Conservation (phyloP, 2,113 vertebrate genomes). For the Peromyscus leucopus region DNA sequence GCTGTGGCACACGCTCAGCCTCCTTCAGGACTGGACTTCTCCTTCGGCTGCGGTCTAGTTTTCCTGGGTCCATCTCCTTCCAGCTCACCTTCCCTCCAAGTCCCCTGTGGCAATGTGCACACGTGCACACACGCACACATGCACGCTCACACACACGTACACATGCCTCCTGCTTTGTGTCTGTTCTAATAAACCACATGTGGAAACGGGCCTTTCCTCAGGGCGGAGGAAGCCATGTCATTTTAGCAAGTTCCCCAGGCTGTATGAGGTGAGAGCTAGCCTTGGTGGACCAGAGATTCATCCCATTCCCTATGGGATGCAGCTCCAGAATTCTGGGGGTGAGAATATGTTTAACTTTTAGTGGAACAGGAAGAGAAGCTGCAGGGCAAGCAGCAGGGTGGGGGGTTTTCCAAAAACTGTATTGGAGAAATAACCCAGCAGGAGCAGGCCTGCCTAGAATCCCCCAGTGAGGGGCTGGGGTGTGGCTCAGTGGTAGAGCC, state of each 20-base stretch:
- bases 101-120: not conserved
- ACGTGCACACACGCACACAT: fast-evolving
- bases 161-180: not conserved
- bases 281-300: not conserved
- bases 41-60: not conserved
- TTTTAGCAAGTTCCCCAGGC: not conserved
- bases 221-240: not conserved
- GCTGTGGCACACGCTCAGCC: not conserved
- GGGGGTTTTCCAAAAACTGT: not conserved
- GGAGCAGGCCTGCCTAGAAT: not conserved
- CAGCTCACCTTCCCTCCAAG: not conserved
- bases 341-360: not conserved
- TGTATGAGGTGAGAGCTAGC: not conserved
- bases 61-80: not conserved
- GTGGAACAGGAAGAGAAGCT: not conserved
- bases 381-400: not conserved
- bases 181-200: not conserved
- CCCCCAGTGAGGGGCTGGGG: not conserved
- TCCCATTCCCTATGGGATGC: too few relatives aligned
- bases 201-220: not conserved
- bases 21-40: not conserved
- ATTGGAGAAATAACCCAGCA: not conserved
- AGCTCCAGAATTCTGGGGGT: not conserved
- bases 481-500: not conserved
- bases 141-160: not conserved